Base-by-base conservation (phyloP, 2,113 vertebrate genomes). In the Eubucco bourcierii region DNA sequence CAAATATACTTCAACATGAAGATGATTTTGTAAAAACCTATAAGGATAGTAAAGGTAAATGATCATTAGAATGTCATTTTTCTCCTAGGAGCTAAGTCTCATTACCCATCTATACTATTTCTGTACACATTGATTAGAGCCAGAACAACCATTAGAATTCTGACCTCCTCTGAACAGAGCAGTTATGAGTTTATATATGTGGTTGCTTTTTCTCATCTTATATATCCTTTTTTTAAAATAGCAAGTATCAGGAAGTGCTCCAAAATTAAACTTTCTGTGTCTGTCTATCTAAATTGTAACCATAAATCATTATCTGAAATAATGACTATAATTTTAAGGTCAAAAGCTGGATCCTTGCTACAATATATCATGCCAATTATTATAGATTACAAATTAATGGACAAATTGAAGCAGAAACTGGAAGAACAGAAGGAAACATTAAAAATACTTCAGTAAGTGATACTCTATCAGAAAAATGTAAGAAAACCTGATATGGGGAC, bases 301-400 rank as follows among this genome's bases (percentile, higher is more conserved):
- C 58, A 79, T 91, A 96, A 95, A 91, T 95, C 87, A 89, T 90
- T 88, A 88, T 91, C 53, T 91, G 81, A 87, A 94, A 66, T 94
- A 96, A 96, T 70, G n/a, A 66, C 74, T 95, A 58, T 91, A 84
- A 94, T 93, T 94, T 96, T 96, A 92, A 88, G 92, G 90, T 94
- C 94, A 96, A 93, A 88, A 95, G 70, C 82, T 87, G 79, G 75
- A 92, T 92, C 70, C 92, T 81, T 76, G 58, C n/a, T 90, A 34
- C 79, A 95, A 90, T 96, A 66, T 52, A 70, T 96, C 88, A 93
- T 70, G 87, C 80, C 92, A 93, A 23, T 93, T 88, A 84, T 84
- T 96, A 93, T 79, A 88, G 67, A 93, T 92, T 80, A 33, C 31
- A 80, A 89, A 95, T 92, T 93, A 94, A 93, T 88, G 80, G 52